phyloP scores from a whole-genome alignment of 2,888 invertebrate species.

The Pasiphila rectangulata region DNA sequence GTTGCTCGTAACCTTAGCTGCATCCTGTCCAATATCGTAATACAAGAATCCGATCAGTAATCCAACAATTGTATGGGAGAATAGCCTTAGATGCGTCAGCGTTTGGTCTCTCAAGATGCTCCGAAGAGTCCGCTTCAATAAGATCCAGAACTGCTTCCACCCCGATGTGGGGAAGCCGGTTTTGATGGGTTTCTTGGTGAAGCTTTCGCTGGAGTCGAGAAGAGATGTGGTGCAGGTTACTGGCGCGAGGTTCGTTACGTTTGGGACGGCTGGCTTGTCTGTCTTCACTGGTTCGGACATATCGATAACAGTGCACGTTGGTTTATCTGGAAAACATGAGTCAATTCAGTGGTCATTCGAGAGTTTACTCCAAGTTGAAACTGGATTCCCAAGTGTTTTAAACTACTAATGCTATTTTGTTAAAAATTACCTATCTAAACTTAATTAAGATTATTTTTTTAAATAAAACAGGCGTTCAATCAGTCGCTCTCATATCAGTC shows the following conservation, averaged over 20 bases:
- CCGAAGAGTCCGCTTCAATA: constrained; percentile 90
- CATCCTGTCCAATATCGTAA: constrained; percentile 95
- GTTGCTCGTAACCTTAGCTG: constrained; percentile 96
- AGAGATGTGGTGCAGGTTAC: constrained; percentile 87
- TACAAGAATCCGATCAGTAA: constrained; percentile 95
- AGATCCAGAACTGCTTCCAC: constrained; percentile 92
- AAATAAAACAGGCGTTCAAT: too few relatives aligned
- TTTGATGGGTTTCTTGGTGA: constrained; percentile 83
- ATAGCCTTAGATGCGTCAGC: constrained; percentile 92
- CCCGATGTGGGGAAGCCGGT: constrained; percentile 90
- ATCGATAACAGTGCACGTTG: constrained; percentile 75
- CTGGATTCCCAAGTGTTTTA: too few relatives aligned
- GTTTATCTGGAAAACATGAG: constrained; percentile 79
- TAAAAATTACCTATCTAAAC: too few relatives aligned
- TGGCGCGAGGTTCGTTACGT: constrained; percentile 64
- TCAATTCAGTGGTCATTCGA: too few relatives aligned
- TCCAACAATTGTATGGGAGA: constrained; percentile 93
- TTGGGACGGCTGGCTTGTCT: constrained; percentile 61
- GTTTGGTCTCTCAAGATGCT: constrained; percentile 93
- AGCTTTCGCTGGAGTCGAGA: constrained; percentile 86
- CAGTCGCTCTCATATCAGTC: too few relatives aligned
- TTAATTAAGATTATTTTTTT: too few relatives aligned
- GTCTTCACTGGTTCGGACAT: constrained; percentile 70
- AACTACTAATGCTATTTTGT: too few relatives aligned
- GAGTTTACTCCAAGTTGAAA: too few relatives aligned